Percentiles rank a stretch among this genome's conserved stretches.
Conservation (phyloP, 1,140 invertebrate species). For the Leptopilina boulardi region DNA sequence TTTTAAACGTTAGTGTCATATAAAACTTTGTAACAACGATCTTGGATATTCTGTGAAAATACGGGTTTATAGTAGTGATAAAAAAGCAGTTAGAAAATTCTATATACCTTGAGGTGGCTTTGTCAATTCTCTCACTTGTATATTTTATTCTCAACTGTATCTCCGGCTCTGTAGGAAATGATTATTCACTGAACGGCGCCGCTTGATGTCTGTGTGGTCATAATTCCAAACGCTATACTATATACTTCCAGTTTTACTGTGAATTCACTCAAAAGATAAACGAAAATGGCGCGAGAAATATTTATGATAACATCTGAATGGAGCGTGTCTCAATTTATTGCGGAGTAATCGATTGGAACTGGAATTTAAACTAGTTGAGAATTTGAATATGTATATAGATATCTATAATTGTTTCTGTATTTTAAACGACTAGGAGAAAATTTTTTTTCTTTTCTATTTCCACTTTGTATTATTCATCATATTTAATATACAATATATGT, state of each 20-base stretch:
- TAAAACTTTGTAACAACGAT: background rate
- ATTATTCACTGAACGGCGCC: background rate
- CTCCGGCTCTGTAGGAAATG: background rate
- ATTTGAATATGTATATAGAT: background rate
- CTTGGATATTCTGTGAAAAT: slow-evolving; percentile 8
- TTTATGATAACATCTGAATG: background rate
- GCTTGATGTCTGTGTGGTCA: background rate
- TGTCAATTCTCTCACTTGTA: slow-evolving; percentile 12
- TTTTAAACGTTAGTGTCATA: slow-evolving; percentile 37
- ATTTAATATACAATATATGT: too few species aligned
- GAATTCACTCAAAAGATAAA: background rate
- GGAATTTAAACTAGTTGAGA: background rate
- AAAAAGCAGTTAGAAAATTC: slow-evolving; percentile 1
- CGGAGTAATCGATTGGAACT: background rate
- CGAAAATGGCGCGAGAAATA: background rate
- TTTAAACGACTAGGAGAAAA: too few species aligned
- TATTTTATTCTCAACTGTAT: background rate
- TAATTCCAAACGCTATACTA: background rate
- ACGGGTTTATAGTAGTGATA: slow-evolving; percentile 2
- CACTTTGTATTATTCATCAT: background rate
- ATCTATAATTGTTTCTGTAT: background rate
- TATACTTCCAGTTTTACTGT: background rate
- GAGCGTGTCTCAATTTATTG: background rate
- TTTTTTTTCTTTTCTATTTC: too few species aligned
- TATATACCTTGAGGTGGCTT: background rate